Percentiles rank a stretch among this genome's conserved stretches.
Evolutionary conservation across 2,113 vertebrate genomes (phyloP).

Genomic region (Alethe diademata): DNA sequence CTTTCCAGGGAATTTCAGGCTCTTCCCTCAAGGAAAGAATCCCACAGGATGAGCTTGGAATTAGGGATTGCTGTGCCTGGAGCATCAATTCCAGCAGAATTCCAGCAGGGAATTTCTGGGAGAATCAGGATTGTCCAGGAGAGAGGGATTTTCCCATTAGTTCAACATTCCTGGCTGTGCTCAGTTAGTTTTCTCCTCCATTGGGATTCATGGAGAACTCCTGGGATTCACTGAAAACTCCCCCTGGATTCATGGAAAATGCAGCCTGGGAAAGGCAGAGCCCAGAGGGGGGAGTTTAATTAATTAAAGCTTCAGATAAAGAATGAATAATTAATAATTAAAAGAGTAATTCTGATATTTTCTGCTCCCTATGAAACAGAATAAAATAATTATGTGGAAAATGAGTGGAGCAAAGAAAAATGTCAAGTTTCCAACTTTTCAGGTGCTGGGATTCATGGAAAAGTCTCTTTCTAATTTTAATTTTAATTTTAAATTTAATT

Average conservation of each 20-base stretch:
- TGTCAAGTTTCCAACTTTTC: fast-evolving
- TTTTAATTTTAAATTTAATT: not conserved
- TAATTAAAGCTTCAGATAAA: not conserved
- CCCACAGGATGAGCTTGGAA: not conserved
- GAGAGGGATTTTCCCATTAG: not conserved
- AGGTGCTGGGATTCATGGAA: not conserved
- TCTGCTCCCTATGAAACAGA: fast-evolving
- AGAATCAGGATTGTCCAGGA: too few species aligned
- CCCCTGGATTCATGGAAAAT: not conserved
- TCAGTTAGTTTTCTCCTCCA: not conserved
- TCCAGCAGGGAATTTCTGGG: not conserved
- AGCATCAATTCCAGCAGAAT: not conserved
- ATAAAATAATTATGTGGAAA: not conserved
- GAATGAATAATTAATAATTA: too few species aligned
- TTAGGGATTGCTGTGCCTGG: not conserved
- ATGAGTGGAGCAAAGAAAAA: not conserved
- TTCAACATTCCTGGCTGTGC: not conserved
- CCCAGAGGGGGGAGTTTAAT: not conserved
- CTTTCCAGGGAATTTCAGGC: not conserved
- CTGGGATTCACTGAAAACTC: not conserved
- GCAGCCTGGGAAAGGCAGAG: not conserved
- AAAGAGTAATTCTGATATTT: not conserved
- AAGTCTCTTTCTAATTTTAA: not conserved
- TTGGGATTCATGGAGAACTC: not conserved
- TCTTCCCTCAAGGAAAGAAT: not conserved